A percentile compares a stretch with the other conserved stretches of the same genome.
phyloP scores from a whole-genome alignment of 1,140 invertebrate species.

The Bombus fervidus region DNA sequence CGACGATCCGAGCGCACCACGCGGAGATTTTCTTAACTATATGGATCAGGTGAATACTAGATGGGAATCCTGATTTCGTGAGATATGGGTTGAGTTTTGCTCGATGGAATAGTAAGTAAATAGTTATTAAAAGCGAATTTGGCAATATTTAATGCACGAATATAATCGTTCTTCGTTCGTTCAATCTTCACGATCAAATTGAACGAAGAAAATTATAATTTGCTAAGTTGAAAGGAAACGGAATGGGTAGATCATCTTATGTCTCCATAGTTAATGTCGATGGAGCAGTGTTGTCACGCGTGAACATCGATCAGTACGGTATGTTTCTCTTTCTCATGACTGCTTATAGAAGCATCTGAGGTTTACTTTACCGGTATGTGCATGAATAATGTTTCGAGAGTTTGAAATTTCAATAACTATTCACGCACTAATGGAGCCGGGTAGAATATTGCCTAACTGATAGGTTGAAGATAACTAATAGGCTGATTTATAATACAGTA shows the following conservation, averaged over 20 bases:
- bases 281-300: not conserved
- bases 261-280: not conserved
- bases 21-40: slow-evolving; percentile 1
- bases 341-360: not conserved
- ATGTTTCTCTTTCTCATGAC: not conserved
- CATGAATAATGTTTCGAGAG: not conserved
- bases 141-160: not conserved
- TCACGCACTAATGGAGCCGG: not conserved
- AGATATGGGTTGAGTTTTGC: not conserved
- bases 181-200: not conserved
- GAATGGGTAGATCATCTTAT: not conserved
- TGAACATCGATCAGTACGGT: not conserved
- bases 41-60: not conserved
- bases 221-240: not conserved
- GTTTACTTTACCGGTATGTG: not conserved
- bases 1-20: not conserved
- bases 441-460: too few relatives aligned
- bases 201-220: not conserved
- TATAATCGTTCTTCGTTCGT: not conserved
- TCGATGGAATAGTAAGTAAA: not conserved
- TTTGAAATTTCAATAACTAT: not conserved
- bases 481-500: too few relatives aligned
- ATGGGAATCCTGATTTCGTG: not conserved
- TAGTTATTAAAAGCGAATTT: not conserved
- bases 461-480: too few relatives aligned